Conservation (phyloP, 2,797 vertebrate genomes). For the Pitangus sulphuratus region DNA sequence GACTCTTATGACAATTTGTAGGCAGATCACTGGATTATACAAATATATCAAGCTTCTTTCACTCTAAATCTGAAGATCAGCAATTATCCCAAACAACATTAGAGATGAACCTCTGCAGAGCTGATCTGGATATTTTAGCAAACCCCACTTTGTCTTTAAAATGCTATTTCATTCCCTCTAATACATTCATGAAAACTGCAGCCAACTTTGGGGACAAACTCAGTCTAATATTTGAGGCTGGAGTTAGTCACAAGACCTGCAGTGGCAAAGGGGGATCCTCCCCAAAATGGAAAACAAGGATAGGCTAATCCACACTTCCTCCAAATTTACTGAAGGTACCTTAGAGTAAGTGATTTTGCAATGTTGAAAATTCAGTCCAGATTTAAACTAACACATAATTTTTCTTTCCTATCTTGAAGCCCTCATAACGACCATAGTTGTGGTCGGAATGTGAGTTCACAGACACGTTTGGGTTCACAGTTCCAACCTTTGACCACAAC, state of each 20-base stretch:
- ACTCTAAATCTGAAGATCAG: not conserved
- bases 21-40: not conserved
- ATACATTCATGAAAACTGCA: not conserved
- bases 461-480: not conserved
- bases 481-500: not conserved
- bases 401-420: not conserved
- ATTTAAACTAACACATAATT: not conserved
- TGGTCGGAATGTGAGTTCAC: not conserved
- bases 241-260: not conserved
- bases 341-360: not conserved
- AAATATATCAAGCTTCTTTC: not conserved
- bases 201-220: not conserved
- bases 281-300: not conserved
- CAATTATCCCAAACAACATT: not conserved
- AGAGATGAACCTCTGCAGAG: not conserved
- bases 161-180: not conserved
- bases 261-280: not conserved
- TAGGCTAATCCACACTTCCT: not conserved
- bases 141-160: not conserved
- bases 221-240: not conserved
- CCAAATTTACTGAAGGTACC: not conserved
- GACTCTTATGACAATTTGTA: not conserved
- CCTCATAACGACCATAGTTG: not conserved
- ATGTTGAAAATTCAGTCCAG: not conserved
- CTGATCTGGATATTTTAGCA: not conserved